Conservation (phyloP, 1,140 invertebrate species). For the Akabosia matsudoensis region DNA sequence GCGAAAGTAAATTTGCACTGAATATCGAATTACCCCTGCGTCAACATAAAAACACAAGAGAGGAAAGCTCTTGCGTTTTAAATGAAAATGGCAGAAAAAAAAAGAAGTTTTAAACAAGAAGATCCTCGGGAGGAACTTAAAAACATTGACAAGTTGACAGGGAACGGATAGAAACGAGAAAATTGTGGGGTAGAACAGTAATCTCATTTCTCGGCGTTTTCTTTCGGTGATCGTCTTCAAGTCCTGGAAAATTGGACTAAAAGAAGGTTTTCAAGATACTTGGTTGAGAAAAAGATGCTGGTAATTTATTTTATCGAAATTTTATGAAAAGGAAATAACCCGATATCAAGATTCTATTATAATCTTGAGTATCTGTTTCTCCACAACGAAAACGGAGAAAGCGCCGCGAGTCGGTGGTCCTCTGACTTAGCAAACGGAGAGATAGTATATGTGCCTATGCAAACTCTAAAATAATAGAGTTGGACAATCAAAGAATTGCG, state of each 20-base stretch:
- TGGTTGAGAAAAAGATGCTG: background rate
- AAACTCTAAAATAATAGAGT: background rate
- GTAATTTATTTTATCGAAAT: conserved; percentile 16
- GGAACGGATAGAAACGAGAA: no score
- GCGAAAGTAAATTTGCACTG: no score
- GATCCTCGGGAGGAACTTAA: no score
- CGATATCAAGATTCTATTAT: no score
- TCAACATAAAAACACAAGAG: no score
- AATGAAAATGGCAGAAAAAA: no score
- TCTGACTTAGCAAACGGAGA: background rate
- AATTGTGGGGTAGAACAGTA: background rate
- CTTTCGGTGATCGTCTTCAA: background rate
- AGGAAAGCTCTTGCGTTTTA: no score
- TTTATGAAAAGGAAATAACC: conserved; percentile 8
- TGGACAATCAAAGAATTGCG: background rate
- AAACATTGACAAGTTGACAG: no score
- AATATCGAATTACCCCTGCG: no score
- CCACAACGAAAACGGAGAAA: background rate
- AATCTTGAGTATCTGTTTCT: background rate
- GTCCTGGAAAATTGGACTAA: background rate
- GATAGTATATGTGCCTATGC: background rate
- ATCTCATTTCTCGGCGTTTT: no score
- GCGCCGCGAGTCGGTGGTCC: background rate
- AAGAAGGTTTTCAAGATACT: background rate
- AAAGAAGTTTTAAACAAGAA: no score